phyloP scores from a whole-genome alignment of 2,113 vertebrate species.

The Oreotrochilus melanogaster region DNA sequence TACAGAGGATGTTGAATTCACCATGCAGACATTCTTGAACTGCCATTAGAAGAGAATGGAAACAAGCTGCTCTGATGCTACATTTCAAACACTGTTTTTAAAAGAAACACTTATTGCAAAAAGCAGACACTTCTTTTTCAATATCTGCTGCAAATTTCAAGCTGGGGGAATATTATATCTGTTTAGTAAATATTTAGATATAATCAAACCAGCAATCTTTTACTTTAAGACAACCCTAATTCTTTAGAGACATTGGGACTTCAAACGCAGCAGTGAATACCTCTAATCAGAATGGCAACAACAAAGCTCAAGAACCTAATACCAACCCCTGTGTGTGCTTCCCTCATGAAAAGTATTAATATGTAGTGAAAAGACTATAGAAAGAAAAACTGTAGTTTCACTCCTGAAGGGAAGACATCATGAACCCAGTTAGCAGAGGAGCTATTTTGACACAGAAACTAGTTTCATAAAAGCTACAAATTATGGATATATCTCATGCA shows the following conservation, averaged over 20 bases:
- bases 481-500: not conserved
- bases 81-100: not conserved
- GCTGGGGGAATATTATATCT: not conserved
- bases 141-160: not conserved
- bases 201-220: not conserved
- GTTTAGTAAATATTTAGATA: not conserved
- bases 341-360: not conserved
- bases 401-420: not conserved
- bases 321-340: not conserved
- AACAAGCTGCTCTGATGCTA: not conserved
- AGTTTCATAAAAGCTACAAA: not conserved
- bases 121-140: not conserved
- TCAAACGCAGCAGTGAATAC: not conserved
- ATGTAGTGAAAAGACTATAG: not conserved
- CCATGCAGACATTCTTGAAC: not conserved
- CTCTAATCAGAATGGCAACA: not conserved
- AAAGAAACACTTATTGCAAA: rapidly evolving
- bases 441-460: not conserved
- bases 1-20: not conserved
- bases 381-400: not conserved
- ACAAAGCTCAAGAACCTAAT: not conserved
- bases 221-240: not conserved
- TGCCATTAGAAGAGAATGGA: not conserved
- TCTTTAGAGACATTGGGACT: not conserved
- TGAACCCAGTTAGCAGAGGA: not conserved